phyloP scores from a whole-genome alignment of 2,113 vertebrate species.

The Crotalus horridus region DNA sequence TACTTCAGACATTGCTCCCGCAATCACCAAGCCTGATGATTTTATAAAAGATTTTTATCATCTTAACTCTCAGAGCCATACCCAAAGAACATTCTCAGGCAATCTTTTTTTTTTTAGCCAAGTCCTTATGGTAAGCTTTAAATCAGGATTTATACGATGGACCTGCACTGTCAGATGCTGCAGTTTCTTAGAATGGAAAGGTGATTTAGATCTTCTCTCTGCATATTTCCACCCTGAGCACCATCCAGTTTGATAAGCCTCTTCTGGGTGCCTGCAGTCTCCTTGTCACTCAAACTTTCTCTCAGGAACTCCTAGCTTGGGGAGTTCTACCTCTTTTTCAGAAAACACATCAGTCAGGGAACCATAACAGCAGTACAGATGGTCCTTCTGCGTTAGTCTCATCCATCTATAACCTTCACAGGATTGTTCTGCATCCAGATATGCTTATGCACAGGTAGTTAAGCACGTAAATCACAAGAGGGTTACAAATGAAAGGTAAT shows the following conservation, averaged over 20 bases:
- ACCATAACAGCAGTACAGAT: not conserved
- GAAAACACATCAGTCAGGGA: not conserved
- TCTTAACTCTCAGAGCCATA: not conserved
- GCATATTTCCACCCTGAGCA: not conserved
- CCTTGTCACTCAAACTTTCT: not conserved
- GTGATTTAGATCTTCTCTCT: not conserved
- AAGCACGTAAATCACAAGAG: not conserved
- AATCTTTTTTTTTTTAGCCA: not conserved
- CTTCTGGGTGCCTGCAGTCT: not conserved
- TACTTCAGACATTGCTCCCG: not conserved
- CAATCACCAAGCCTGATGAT: not conserved
- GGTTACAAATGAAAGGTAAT: not conserved
- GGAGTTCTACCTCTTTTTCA: not conserved
- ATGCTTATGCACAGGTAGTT: not conserved
- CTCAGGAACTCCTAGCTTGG: not conserved
- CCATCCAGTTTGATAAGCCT: not conserved
- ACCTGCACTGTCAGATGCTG: not conserved
- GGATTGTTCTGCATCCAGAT: not conserved
- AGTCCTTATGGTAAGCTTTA: not conserved
- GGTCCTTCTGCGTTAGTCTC: not conserved
- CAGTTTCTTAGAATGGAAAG: not conserved
- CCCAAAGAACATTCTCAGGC: not conserved
- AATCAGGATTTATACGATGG: not conserved
- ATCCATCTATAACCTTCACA: not conserved
- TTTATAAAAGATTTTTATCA: not conserved